Percentiles rank a stretch among this genome's conserved stretches.
Conservation (phyloP, 2,888 invertebrate species). For the Habrosyne pyritoides region DNA sequence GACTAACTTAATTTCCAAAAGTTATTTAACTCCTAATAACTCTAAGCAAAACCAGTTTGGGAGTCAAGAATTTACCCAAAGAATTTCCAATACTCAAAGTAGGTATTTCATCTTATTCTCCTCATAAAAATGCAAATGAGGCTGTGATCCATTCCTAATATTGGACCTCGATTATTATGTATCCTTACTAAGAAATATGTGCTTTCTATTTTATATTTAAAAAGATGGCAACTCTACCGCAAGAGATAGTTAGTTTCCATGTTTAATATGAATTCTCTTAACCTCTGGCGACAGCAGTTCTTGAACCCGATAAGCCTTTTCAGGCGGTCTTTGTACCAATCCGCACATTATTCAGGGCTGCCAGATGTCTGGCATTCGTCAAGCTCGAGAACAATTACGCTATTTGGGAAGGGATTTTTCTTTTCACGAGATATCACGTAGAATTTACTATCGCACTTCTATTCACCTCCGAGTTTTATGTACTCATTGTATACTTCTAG, state of each 20-base stretch:
- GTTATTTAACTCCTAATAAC: not conserved
- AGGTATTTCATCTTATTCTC: slow-evolving; percentile 21
- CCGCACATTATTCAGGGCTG: not conserved
- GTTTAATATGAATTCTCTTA: not conserved
- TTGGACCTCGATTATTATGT: slow-evolving; percentile 11
- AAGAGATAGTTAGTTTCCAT: not conserved
- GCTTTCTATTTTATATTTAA: not conserved
- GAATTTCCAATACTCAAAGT: slow-evolving; percentile 32
- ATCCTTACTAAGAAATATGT: not conserved
- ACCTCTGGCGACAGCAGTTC: not conserved
- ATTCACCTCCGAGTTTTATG: no score
- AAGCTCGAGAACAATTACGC: not conserved
- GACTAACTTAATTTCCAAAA: slow-evolving; percentile 21
- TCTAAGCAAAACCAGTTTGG: not conserved
- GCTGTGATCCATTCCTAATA: slow-evolving; percentile 22
- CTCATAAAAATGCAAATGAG: slow-evolving; percentile 39
- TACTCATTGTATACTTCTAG: not conserved
- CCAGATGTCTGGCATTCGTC: slow-evolving; percentile 1
- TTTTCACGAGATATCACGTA: not conserved
- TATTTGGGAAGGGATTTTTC: not conserved
- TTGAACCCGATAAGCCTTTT: not conserved
- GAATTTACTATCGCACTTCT: not conserved
- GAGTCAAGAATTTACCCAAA: slow-evolving; percentile 22
- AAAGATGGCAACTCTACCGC: not conserved
- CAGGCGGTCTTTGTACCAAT: not conserved